Evolutionary conservation across 2,797 vertebrate genomes (phyloP).

Genomic region (Microchirus variegatus): DNA sequence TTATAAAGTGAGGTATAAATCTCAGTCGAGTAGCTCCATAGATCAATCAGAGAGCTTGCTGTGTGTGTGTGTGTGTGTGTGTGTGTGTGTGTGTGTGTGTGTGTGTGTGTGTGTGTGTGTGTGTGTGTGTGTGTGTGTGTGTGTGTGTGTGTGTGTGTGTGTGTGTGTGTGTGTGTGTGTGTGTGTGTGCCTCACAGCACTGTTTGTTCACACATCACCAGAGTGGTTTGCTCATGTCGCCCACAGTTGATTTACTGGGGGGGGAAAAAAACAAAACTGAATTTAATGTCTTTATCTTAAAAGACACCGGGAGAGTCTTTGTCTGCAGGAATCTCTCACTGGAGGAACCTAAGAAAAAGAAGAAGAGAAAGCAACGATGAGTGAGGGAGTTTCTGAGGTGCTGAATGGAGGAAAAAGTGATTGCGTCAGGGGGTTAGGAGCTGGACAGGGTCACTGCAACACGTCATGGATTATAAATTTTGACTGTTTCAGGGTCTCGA

Average conservation of each 20-base stretch:
- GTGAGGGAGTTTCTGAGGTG: slow-evolving; percentile 11
- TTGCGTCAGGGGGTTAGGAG: slow-evolving; percentile 21
- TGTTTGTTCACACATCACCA: slow-evolving; percentile 1
- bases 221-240: not conserved
- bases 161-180: no score
- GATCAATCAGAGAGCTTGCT: slow-evolving; percentile 27
- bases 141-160: no score
- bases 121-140: not conserved
- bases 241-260: slow-evolving; percentile 14
- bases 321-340: slow-evolving; percentile 15
- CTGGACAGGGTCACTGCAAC: not conserved
- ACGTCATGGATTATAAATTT: slow-evolving; percentile 29
- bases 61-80: not conserved
- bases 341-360: slow-evolving; percentile 27
- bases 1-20: slow-evolving; percentile 45
- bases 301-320: slow-evolving; percentile 14
- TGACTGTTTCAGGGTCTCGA: not conserved
- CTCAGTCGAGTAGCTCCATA: slow-evolving; percentile 14
- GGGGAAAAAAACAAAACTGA: no score
- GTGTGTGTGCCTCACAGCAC: slow-evolving; percentile 1
- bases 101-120: not conserved
- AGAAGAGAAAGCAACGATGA: slow-evolving; percentile 14
- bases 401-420: slow-evolving; percentile 16
- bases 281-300: not conserved
- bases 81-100: not conserved